phyloP scores from a whole-genome alignment of 2,888 invertebrate species.

The Lordiphosa andalusiaca region DNA sequence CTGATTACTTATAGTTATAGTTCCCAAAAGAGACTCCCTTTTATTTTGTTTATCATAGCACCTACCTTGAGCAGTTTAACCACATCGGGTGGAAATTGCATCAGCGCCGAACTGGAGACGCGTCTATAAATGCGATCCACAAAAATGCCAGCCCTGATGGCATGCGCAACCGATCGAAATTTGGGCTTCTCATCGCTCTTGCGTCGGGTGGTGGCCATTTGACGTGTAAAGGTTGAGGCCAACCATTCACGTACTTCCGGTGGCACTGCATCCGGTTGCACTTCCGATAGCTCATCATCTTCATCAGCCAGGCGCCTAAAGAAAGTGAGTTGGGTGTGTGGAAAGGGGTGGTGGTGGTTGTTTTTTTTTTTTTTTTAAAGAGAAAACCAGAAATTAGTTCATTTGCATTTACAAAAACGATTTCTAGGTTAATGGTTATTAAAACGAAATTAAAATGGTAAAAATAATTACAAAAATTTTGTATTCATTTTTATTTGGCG shows the following conservation, averaged over 20 bases:
- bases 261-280: conserved; percentile 97
- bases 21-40: too few species aligned
- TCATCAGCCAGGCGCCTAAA: conserved; percentile 90
- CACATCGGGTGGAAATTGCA: conserved; percentile 94
- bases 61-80: conserved; percentile 91
- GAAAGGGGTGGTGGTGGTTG: conserved; percentile 15
- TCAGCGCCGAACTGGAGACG: conserved; percentile 87
- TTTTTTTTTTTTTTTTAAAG: conserved; percentile 2
- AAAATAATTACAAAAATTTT: background rate
- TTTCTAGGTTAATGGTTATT: conserved; percentile 38
- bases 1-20: too few species aligned
- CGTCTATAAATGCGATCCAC: conserved; percentile 96
- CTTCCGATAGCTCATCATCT: conserved; percentile 97
- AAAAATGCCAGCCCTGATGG: conserved; percentile 97
- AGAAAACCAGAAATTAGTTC: conserved; percentile 38
- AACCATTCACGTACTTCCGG: conserved; percentile 98
- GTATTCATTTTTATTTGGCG: conserved; percentile 1
- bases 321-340: conserved; percentile 1
- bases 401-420: conserved; percentile 4
- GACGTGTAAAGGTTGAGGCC: conserved; percentile 96
- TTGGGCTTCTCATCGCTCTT: conserved; percentile 91
- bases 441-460: conserved; percentile 13
- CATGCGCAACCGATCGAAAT: conserved; percentile 97
- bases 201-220: conserved; percentile 89
- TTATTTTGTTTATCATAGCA: conserved; percentile 27